Conservation (phyloP, 2,797 vertebrate species). For the Paratrypauchen microcephalus region DNA sequence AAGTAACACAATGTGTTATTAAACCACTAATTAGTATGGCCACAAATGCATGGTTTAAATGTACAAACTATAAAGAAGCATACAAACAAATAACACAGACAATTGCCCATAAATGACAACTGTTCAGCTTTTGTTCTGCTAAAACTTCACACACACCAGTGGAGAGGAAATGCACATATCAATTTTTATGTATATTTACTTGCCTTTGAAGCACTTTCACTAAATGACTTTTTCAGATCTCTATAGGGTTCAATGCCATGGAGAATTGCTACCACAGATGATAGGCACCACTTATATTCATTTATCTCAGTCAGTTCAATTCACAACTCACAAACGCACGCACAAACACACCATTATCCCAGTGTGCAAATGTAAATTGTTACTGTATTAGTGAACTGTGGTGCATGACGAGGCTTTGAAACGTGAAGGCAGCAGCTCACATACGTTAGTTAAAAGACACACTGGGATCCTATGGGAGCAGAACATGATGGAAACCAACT, state of each 20-base stretch:
- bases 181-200: slow-evolving; percentile 49
- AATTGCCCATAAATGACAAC: background rate
- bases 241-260: slow-evolving; percentile 48
- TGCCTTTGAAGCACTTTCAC: slow-evolving; percentile 60
- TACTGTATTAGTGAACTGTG: slow-evolving; percentile 52
- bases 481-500: slow-evolving; percentile 57
- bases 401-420: slow-evolving; percentile 50
- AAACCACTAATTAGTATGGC: slow-evolving; percentile 53
- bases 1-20: too few species aligned
- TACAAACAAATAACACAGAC: slow-evolving; percentile 3
- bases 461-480: slow-evolving; percentile 45
- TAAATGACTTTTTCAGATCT: slow-evolving; percentile 64
- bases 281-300: slow-evolving; percentile 68
- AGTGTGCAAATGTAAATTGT: slow-evolving; percentile 42
- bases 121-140: slow-evolving; percentile 5
- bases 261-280: slow-evolving; percentile 54
- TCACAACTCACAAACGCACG: slow-evolving; percentile 11
- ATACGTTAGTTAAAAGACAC: slow-evolving; percentile 58
- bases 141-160: slow-evolving; percentile 45
- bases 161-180: slow-evolving; percentile 14
- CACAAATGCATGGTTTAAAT: slow-evolving; percentile 35
- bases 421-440: slow-evolving; percentile 47
- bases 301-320: slow-evolving; percentile 55
- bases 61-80: slow-evolving; percentile 28
- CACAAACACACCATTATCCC: slow-evolving; percentile 27